Conservation (phyloP, 1,140 invertebrate genomes). For the Colletes gigas region DNA sequence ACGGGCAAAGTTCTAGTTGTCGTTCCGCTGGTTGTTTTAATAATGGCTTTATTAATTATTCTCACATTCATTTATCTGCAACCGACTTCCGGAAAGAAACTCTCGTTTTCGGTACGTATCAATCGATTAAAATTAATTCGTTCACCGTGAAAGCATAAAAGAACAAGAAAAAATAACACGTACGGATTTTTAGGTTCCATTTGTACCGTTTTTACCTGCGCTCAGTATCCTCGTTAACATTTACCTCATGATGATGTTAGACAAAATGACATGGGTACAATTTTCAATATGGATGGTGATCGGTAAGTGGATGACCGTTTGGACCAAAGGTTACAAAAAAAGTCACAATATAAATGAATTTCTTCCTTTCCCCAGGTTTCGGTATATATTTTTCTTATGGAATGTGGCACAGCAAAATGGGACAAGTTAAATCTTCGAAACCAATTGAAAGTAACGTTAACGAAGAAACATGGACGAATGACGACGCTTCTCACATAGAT, state of each 20-base stretch:
- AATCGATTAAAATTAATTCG: too few species aligned
- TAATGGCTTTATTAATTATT: conserved; percentile 77
- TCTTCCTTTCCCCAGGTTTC: conserved; percentile 54
- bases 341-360: background rate
- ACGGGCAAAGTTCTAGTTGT: conserved; percentile 74
- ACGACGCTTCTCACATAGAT: background rate
- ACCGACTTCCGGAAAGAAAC: conserved; percentile 80
- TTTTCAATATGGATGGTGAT: conserved; percentile 84
- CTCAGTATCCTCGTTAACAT: conserved; percentile 86
- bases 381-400: conserved; percentile 70
- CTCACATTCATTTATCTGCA: conserved; percentile 83
- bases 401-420: conserved; percentile 64
- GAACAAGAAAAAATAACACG: too few species aligned
- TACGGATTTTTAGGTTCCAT: conserved; percentile 81
- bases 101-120: conserved; percentile 71
- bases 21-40: conserved; percentile 70
- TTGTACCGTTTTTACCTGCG: conserved; percentile 86
- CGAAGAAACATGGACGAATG: background rate
- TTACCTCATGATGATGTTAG: conserved; percentile 86
- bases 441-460: background rate
- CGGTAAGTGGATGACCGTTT: conserved; percentile 45
- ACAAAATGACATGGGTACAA: conserved; percentile 85
- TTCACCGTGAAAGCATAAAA: too few species aligned
- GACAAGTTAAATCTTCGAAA: background rate
- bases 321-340: background rate